A percentile compares a stretch with the other conserved stretches of the same genome.
phyloP scores from a whole-genome alignment of 2,797 vertebrate species.

The Harpagifer antarcticus region DNA sequence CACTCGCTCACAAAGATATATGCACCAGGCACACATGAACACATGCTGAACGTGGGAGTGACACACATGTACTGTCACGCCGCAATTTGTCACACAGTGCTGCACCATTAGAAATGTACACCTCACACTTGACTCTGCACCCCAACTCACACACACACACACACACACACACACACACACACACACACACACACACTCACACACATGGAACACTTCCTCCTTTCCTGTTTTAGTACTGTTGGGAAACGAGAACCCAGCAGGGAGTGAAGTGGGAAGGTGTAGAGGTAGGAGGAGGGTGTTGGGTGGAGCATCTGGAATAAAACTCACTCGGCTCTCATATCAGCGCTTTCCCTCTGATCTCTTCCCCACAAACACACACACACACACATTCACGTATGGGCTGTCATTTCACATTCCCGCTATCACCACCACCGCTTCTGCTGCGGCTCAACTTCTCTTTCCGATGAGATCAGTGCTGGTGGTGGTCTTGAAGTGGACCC shows the following conservation, averaged over 20 bases:
- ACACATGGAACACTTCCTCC: conserved; percentile 52
- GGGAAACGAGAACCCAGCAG: conserved; percentile 70
- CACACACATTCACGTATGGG: conserved; percentile 16
- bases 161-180: conserved; percentile 16
- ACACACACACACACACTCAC: conserved; percentile 15
- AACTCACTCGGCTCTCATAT: conserved; percentile 65
- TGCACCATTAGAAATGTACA: conserved; percentile 56
- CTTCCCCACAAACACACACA: conserved; percentile 8
- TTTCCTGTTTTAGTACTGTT: conserved; percentile 53
- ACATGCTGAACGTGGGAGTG: conserved; percentile 34
- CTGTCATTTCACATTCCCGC: conserved; percentile 44
- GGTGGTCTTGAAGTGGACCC: conserved; percentile 58
- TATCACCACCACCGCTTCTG: conserved; percentile 36
- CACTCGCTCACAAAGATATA: not conserved
- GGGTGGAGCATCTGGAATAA: conserved; percentile 77
- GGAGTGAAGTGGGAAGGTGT: conserved; percentile 56
- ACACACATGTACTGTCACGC: conserved; percentile 20
- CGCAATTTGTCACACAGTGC: conserved; percentile 51
- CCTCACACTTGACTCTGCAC: conserved; percentile 41
- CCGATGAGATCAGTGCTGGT: conserved; percentile 62
- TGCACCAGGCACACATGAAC: conserved; percentile 18
- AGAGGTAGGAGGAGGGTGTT: conserved; percentile 18
- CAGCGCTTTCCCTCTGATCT: conserved; percentile 63
- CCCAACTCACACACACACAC: conserved; percentile 23
- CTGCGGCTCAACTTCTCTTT: conserved; percentile 40